phyloP scores from a whole-genome alignment of 2,113 vertebrate genomes.

The Brevimyrus niger region DNA sequence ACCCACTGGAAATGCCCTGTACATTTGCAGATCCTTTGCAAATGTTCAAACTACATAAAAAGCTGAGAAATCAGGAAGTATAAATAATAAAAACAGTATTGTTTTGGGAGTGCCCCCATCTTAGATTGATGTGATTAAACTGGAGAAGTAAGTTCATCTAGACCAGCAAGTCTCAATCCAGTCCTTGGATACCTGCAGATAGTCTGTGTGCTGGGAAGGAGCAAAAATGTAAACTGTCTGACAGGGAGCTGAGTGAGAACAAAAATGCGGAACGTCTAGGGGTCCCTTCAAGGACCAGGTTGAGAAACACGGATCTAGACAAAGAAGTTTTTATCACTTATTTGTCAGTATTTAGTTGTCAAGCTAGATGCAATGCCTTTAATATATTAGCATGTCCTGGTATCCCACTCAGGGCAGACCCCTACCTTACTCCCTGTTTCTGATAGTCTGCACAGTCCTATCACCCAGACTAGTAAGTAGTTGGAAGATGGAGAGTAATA shows the following conservation, averaged over 20 bases:
- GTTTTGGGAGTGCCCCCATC: background rate
- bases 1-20: too few species aligned
- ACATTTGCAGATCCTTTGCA: background rate
- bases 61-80: background rate
- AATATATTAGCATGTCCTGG: background rate
- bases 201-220: too few species aligned
- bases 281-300: background rate
- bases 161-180: background rate
- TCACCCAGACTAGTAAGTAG: background rate
- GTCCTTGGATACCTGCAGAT: too few species aligned
- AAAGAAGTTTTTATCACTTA: background rate
- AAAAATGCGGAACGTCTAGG: background rate
- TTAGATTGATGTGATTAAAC: background rate
- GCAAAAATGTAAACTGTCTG: too few species aligned
- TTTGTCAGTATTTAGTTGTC: background rate
- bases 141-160: background rate
- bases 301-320: background rate
- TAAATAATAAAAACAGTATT: background rate
- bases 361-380: background rate
- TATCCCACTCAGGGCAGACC: background rate
- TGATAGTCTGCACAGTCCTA: background rate
- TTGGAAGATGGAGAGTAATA: background rate
- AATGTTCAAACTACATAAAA: background rate
- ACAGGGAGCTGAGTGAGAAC: background rate
- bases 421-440: background rate